Evolutionary conservation across 2,113 vertebrate species (phyloP), one percentile per base, ranked within the genome.

Genomic region (Lethenteron reissneri): DNA sequence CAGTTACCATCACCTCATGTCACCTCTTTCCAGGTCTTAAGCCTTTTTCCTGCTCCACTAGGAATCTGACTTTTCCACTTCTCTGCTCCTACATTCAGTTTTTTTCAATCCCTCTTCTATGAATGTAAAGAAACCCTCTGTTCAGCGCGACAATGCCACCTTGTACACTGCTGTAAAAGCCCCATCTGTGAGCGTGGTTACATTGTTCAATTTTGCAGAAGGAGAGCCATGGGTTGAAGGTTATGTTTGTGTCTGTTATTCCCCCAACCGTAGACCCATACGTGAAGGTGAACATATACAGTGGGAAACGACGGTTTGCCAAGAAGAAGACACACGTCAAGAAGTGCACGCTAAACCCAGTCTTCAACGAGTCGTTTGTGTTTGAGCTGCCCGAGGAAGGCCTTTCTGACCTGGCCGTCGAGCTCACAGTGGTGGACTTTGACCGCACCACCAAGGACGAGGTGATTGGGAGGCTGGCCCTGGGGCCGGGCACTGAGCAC

Each of bases 241-340:
- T 41, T 41, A 41, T 41, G 41, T 41, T 41, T 41, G 6, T 41
- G 41, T 41, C 41, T 41, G 41, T 41, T 41, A 41, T 41, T 68
- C 25, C 64, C 64, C 72, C 82, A 92, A 68, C 64, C 11, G n/a
- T 21, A 68, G 92, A 97, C 75, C 92, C 92, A 0, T 97, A 97
- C 1, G 92, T 97, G 72, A 97, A 97, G 81, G 87, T 97, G 74
- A 97, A 95, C 10, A 85, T 97, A n/a, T 97, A 92, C 78, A 95
- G 90, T 1, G 88, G 89, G 4, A 83, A 88, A 56, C 92, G 92
- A 74, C 90, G 92, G 77, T 92, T 96, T 1, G 90, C 89, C 57
- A 96, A 96, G 79, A 97, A 97, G 85, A 97, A 96, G 75, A 96
- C 92, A 0, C 92, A 95, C 3, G 92, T 96, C 75, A 97, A 95